Percentiles rank a stretch among this genome's conserved stretches.
These are phyloP conservation scores for Linnaemya tessellans DNA, from an alignment of 2,888 invertebrate species.

Conservation along the genomic window DNA sequence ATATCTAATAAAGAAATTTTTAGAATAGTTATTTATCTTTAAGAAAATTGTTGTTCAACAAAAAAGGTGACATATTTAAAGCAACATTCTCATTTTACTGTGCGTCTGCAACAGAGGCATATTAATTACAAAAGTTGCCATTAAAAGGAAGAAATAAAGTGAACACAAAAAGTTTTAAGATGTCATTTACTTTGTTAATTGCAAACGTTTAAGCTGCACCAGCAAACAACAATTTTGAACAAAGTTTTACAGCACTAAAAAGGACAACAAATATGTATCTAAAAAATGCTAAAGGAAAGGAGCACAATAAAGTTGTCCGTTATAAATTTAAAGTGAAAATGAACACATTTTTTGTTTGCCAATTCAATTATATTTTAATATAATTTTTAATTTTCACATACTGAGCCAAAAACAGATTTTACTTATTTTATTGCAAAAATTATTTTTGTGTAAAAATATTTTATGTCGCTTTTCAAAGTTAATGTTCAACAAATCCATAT, in stretches of 20 bases:
- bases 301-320: not conserved
- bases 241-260: slow-evolving; percentile 10
- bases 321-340: not conserved
- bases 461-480: slow-evolving; percentile 13
- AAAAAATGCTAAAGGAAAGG: not conserved
- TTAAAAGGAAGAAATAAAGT: not conserved
- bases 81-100: slow-evolving; percentile 35
- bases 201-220: slow-evolving; percentile 73
- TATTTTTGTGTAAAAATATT: not conserved
- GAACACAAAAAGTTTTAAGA: slow-evolving; percentile 59
- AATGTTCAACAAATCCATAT: slow-evolving; percentile 76
- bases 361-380: not conserved
- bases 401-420: too few relatives aligned
- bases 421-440: not conserved
- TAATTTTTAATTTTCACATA: too few relatives aligned
- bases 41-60: slow-evolving; percentile 5
- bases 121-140: slow-evolving; percentile 74
- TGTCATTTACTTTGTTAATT: slow-evolving; percentile 77
- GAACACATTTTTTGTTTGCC: too few relatives aligned
- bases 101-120: slow-evolving; percentile 63
- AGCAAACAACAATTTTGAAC: slow-evolving; percentile 19
- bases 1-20: not conserved
- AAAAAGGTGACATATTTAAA: slow-evolving; percentile 25
- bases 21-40: not conserved
- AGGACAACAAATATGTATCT: not conserved